Evolutionary conservation across 2,888 invertebrate genomes (phyloP).

Genomic region (Glyphotaelius pellucidus): DNA sequence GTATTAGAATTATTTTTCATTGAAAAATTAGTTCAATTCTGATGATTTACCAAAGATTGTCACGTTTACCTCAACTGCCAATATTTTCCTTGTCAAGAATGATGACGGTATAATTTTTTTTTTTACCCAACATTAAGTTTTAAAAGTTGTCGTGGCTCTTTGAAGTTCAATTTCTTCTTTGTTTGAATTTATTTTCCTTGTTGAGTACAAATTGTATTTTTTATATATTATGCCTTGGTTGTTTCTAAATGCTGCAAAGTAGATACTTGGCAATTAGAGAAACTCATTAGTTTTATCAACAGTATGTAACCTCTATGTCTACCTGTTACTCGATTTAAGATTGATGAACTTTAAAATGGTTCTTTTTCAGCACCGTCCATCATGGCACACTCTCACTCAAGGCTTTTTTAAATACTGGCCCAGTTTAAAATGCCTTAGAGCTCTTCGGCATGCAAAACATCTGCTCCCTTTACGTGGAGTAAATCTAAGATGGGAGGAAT

Average conservation of each 20-base stretch:
- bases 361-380: constrained; percentile 10
- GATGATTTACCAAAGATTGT: neutral
- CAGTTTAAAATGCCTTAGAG: constrained; percentile 5
- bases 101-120: too few relatives aligned
- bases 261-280: neutral
- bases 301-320: neutral
- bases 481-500: neutral
- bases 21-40: too few relatives aligned
- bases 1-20: too few relatives aligned
- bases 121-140: too few relatives aligned
- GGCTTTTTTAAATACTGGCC: neutral
- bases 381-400: neutral
- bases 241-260: neutral
- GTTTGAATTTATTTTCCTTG: too few relatives aligned
- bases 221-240: neutral
- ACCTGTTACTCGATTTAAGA: constrained; percentile 16
- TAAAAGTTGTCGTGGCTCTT: too few relatives aligned
- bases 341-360: constrained; percentile 36
- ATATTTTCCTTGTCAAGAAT: neutral
- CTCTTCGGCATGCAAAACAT: constrained; percentile 13
- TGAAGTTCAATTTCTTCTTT: too few relatives aligned
- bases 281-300: constrained; percentile 2
- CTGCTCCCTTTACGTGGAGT: neutral
- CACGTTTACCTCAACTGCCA: neutral
- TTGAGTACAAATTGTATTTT: neutral